phyloP scores from a whole-genome alignment of 2,113 vertebrate genomes.

The Cricetomys ansorgei region DNA sequence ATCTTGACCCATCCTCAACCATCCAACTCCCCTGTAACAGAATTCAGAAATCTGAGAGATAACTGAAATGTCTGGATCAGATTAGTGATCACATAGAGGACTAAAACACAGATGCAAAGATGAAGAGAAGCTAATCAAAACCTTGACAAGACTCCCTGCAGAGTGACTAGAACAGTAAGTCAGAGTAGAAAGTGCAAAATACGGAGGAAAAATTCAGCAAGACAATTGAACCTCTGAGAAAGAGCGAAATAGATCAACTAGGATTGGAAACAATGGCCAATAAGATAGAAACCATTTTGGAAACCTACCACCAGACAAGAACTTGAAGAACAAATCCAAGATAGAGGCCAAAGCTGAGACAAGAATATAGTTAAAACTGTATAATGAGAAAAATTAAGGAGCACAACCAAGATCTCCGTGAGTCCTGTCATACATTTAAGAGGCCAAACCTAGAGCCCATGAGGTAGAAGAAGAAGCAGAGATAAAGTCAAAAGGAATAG shows the following conservation, averaged over 20 bases:
- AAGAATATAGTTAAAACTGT: background rate
- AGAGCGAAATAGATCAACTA: background rate
- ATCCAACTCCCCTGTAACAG: background rate
- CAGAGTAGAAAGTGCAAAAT: background rate
- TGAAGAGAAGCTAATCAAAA: background rate
- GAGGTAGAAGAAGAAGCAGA: background rate
- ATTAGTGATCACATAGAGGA: background rate
- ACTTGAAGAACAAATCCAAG: background rate
- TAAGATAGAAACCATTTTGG: background rate
- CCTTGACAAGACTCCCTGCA: background rate
- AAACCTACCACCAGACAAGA: too few species aligned
- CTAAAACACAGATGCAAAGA: background rate
- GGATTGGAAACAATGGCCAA: background rate
- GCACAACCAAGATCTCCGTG: background rate
- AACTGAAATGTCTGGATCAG: background rate
- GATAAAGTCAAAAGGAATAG: background rate
- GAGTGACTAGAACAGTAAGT: background rate
- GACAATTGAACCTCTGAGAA: background rate
- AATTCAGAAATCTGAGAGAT: background rate
- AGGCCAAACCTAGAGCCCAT: background rate
- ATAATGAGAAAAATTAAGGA: background rate
- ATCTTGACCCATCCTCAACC: background rate
- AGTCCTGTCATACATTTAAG: background rate
- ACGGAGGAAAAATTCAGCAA: background rate
- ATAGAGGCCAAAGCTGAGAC: background rate